phyloP scores from a whole-genome alignment of 2,888 invertebrate species.

The Lithophane ornitopus region DNA sequence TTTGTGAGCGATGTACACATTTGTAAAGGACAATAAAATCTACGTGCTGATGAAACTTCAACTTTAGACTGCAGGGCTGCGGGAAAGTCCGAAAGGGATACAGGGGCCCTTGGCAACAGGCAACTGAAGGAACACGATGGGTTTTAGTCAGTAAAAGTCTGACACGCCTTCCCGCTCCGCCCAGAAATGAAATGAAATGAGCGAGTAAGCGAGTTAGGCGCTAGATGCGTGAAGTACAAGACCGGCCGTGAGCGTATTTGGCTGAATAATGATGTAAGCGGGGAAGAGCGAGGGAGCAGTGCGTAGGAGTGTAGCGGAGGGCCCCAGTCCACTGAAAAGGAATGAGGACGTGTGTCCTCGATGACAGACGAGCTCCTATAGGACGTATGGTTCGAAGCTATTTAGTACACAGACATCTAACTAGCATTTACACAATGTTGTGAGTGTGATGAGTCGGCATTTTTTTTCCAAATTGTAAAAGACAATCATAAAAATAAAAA shows the following conservation, averaged over 20 bases:
- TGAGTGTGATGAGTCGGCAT: neutral
- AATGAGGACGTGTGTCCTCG: neutral
- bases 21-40: conserved; percentile 26
- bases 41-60: neutral
- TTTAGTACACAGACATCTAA: no score
- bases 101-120: no score
- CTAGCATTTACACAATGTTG: neutral
- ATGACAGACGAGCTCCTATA: neutral
- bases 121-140: no score
- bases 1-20: conserved; percentile 31
- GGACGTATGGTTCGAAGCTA: no score
- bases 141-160: no score
- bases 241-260: neutral
- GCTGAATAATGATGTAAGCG: neutral
- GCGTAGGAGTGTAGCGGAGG: neutral
- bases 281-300: neutral
- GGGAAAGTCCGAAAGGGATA: no score
- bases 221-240: neutral
- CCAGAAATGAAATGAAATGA: no score
- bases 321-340: neutral
- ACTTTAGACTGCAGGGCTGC: neutral
- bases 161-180: no score
- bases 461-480: neutral
- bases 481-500: no score
- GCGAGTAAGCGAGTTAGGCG: no score